Percentiles rank a stretch among this genome's conserved stretches.
Conservation (phyloP, 2,113 vertebrate genomes). For the Procavia capensis region DNA sequence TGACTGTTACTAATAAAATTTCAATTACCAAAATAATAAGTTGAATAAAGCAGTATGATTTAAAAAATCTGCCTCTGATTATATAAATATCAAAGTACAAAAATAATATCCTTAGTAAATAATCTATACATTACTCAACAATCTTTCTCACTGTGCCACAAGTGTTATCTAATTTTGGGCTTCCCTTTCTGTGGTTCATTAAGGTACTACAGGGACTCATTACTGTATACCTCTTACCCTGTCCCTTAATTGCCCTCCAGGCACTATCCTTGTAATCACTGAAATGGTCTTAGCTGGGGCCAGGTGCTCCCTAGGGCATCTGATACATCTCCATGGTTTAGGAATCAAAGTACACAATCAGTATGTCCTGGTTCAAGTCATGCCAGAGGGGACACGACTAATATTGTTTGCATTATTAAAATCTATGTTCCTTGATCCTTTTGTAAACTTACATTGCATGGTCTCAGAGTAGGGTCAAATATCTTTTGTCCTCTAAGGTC, state of each 20-base stretch:
- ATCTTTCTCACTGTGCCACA: conserved; percentile 57
- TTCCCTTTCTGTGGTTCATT: conserved; percentile 88
- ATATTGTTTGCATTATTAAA: conserved; percentile 82
- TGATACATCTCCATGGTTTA: conserved; percentile 70
- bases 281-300: conserved; percentile 77
- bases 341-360: conserved; percentile 81
- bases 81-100: conserved; percentile 42
- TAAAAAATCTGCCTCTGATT: conserved; percentile 52
- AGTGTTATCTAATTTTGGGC: conserved; percentile 80
- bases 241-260: conserved; percentile 91
- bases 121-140: conserved; percentile 59
- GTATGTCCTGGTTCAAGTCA: conserved; percentile 64
- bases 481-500: conserved; percentile 78
- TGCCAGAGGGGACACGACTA: conserved; percentile 76
- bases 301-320: conserved; percentile 85
- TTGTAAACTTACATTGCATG: conserved; percentile 73
- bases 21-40: conserved; percentile 61
- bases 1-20: conserved; percentile 56
- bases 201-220: conserved; percentile 90
- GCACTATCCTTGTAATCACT: conserved; percentile 85
- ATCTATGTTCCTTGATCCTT: conserved; percentile 80
- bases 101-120: conserved; percentile 58
- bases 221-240: conserved; percentile 89
- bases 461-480: conserved; percentile 76
- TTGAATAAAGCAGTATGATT: conserved; percentile 40